These are phyloP conservation scores for Podarcis cretensis DNA, from an alignment of 2,113 vertebrate species.

Conservation along the genomic window DNA sequence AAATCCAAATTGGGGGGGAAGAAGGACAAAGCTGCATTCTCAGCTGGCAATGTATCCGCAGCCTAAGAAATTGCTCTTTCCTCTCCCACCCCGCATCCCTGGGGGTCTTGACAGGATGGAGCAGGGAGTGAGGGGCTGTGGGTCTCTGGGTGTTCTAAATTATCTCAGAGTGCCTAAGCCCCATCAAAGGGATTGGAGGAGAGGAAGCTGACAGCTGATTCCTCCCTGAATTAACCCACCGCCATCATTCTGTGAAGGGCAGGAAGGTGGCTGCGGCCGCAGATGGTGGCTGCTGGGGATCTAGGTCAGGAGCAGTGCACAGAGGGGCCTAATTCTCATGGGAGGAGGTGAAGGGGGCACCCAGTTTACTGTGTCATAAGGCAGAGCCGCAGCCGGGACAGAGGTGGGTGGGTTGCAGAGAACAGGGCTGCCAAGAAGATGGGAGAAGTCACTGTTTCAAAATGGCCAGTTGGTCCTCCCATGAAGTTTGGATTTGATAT, in stretches of 20 bases:
- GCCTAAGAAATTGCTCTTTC: neutral
- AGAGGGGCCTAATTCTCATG: neutral
- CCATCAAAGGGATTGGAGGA: constrained; percentile 65
- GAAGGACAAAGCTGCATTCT: no score
- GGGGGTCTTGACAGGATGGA: rapidly evolving
- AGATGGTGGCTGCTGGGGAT: constrained; percentile 77
- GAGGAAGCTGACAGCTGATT: constrained; percentile 81
- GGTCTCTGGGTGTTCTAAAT: constrained; percentile 64
- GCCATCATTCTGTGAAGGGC: constrained; percentile 74
- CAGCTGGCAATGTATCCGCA: no score
- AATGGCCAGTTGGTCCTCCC: no score
- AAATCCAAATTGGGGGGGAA: no score
- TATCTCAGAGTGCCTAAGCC: constrained; percentile 67
- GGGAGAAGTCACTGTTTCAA: neutral
- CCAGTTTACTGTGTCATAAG: neutral
- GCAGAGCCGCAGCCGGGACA: neutral
- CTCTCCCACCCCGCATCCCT: no score
- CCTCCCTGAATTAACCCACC: constrained; percentile 65
- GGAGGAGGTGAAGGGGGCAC: neutral
- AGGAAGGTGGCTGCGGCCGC: constrained; percentile 71
- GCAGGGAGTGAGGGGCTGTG: neutral
- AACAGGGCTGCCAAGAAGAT: no score
- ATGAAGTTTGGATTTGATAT: no score
- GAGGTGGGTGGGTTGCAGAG: neutral
- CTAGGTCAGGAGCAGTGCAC: constrained; percentile 71